These are phyloP conservation scores for Tineola bisselliella DNA, from an alignment of 2,888 invertebrate species.

Conservation along the genomic window DNA sequence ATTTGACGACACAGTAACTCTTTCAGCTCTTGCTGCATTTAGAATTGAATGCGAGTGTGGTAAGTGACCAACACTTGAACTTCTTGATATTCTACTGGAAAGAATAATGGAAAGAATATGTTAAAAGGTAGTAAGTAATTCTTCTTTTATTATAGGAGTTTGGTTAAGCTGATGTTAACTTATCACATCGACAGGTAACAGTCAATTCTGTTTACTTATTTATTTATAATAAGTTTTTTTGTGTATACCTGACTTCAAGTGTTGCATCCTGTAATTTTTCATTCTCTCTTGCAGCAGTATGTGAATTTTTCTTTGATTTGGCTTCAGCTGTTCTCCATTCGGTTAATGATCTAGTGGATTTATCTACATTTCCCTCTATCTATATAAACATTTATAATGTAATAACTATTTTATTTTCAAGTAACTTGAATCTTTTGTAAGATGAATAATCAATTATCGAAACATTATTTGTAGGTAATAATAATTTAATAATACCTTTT, in stretches of 20 bases:
- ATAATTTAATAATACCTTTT: slow-evolving; percentile 73
- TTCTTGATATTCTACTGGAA: slow-evolving; percentile 55
- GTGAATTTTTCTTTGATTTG: slow-evolving; percentile 90
- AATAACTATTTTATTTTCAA: not conserved
- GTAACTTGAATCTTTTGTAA: no score
- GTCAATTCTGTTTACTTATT: slow-evolving; percentile 10
- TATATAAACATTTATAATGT: slow-evolving; percentile 20
- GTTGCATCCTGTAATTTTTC: slow-evolving; percentile 88
- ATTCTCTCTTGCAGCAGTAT: slow-evolving; percentile 86
- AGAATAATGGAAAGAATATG: no score
- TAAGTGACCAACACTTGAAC: slow-evolving; percentile 68
- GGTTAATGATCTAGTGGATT: slow-evolving; percentile 79
- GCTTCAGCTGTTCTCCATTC: slow-evolving; percentile 89
- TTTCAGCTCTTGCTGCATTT: slow-evolving; percentile 50
- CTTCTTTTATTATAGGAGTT: no score
- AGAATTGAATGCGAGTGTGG: slow-evolving; percentile 57
- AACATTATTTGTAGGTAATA: no score
- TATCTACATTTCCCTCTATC: slow-evolving; percentile 85
- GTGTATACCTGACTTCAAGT: slow-evolving; percentile 47
- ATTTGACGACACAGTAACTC: slow-evolving; percentile 36
- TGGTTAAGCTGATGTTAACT: no score
- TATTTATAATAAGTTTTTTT: slow-evolving; percentile 14
- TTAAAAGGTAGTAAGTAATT: no score
- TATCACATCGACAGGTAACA: no score
- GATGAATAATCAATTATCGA: no score